Evolutionary conservation across 2,113 vertebrate genomes (phyloP).

Genomic region (Scortum barcoo): DNA sequence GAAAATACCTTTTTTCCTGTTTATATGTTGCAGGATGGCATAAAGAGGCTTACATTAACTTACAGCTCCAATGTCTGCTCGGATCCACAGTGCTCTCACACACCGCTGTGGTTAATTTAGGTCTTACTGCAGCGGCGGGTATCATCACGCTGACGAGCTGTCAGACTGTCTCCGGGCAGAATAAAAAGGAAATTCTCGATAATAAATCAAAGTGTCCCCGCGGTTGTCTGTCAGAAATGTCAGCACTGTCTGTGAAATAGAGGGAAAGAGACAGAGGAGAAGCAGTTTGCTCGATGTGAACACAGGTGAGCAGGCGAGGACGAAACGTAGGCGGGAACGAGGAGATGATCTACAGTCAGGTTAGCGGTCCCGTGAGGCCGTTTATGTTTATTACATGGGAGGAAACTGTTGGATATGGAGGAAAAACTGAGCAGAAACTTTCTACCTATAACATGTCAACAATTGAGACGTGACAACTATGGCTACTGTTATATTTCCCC

Average conservation of each 20-base stretch:
- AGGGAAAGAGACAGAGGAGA: neutral
- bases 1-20: too few relatives aligned
- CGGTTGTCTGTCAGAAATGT: conserved; percentile 8
- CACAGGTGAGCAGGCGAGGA: neutral
- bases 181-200: neutral
- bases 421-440: neutral
- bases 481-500: neutral
- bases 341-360: neutral
- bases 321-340: neutral
- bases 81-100: neutral
- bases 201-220: neutral
- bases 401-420: neutral
- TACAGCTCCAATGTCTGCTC: neutral
- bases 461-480: neutral
- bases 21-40: neutral
- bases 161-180: neutral
- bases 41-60: neutral
- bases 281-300: neutral
- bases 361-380: neutral
- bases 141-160: neutral
- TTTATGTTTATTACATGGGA: neutral
- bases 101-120: neutral
- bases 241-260: neutral
- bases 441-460: neutral
- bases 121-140: neutral